Conservation (phyloP, 2,797 vertebrate species). For the Corythornis leucogaster region DNA sequence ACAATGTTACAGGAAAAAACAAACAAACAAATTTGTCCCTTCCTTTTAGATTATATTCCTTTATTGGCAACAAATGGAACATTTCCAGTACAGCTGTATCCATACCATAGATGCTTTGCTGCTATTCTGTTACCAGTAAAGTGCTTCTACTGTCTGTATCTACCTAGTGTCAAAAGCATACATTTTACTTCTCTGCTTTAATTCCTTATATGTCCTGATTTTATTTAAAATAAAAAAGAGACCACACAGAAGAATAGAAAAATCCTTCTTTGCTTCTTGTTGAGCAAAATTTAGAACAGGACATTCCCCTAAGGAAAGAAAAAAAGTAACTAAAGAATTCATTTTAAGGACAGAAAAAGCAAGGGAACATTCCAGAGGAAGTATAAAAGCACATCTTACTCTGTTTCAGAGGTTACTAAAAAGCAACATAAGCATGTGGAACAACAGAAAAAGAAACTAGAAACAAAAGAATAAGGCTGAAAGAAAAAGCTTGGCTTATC, state of each 20-base stretch:
- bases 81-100: not conserved
- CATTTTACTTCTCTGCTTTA: not conserved
- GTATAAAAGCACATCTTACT: not conserved
- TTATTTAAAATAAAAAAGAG: not conserved
- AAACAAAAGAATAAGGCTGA: not conserved
- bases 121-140: not conserved
- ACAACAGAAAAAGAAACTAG: not conserved
- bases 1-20: not conserved
- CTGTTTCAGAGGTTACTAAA: not conserved
- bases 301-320: not conserved
- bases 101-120: not conserved
- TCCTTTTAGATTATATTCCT: not conserved
- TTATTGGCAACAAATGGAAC: not conserved
- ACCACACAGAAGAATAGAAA: not conserved
- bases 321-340: not conserved
- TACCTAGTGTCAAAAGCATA: not conserved
- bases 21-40: not conserved
- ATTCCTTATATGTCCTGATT: not conserved
- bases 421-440: not conserved
- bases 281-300: not conserved
- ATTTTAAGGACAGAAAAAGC: not conserved
- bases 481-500: not conserved
- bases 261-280: not conserved
- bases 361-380: conserved; percentile 7
- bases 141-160: rapidly evolving